These are phyloP conservation scores for Apeira syringaria DNA, from an alignment of 2,888 invertebrate genomes.

Conservation along the genomic window DNA sequence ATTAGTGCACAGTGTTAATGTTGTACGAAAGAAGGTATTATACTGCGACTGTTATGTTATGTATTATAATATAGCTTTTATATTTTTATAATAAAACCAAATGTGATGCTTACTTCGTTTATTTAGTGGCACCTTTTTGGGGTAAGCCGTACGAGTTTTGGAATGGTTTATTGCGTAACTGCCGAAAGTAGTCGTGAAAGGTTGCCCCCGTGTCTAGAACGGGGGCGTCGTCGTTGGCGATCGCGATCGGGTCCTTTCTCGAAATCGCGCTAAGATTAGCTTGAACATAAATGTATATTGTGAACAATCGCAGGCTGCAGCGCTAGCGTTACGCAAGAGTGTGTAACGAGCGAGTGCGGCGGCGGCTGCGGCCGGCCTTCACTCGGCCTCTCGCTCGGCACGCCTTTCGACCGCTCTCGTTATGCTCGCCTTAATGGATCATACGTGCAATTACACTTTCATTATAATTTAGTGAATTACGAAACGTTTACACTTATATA, in stretches of 20 bases:
- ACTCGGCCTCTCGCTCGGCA: constrained; percentile 26
- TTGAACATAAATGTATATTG: constrained; percentile 53
- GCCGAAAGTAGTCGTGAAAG: constrained; percentile 77
- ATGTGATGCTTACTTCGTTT: constrained; percentile 65
- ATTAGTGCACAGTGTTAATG: constrained; percentile 80
- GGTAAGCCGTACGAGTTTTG: constrained; percentile 32
- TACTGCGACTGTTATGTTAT: constrained; percentile 79
- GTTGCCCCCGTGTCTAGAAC: constrained; percentile 47
- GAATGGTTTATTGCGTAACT: constrained; percentile 55
- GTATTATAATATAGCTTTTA: constrained; percentile 76
- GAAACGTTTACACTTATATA: constrained; percentile 45
- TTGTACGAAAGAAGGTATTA: constrained; percentile 68
- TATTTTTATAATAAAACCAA: constrained; percentile 74
- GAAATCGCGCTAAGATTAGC: constrained; percentile 50
- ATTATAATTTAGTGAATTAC: constrained; percentile 51
- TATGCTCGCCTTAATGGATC: constrained; percentile 61
- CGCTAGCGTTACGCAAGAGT: constrained; percentile 48
- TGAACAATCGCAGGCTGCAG: constrained; percentile 50
- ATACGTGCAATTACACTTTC: constrained; percentile 62
- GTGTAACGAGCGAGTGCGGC: constrained; percentile 31
- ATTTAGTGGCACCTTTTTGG: constrained; percentile 51
- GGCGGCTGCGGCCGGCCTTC: constrained; percentile 12
- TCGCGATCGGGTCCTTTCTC: constrained; percentile 57
- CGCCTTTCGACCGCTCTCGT: constrained; percentile 43
- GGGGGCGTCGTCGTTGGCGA: constrained; percentile 47